Percentiles rank a stretch among this genome's conserved stretches.
Conservation (phyloP, 2,888 invertebrate species). For the Falcaria lacertinaria region DNA sequence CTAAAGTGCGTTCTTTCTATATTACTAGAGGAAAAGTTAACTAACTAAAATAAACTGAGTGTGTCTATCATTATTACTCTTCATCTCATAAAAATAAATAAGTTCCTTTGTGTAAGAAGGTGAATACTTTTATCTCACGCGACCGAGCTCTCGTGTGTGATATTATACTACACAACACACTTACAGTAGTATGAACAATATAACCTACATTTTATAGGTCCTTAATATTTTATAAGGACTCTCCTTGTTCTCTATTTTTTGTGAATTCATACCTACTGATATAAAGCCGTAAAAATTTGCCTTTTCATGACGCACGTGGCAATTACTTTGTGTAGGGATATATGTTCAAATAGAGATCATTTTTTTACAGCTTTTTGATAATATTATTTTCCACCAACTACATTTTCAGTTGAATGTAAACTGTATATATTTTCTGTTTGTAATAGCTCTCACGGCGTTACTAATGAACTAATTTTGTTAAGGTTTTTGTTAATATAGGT, state of each 20-base stretch:
- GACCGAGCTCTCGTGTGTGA: constrained; percentile 7
- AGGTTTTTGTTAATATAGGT: no score
- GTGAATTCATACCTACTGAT: neutral
- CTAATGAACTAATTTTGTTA: no score
- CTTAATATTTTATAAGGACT: neutral
- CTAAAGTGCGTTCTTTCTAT: no score
- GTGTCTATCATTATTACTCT: constrained; percentile 15
- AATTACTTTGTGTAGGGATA: neutral
- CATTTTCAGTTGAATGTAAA: no score
- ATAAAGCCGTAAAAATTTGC: neutral
- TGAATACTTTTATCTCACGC: constrained; percentile 19
- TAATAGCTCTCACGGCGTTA: no score
- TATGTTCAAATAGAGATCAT: no score
- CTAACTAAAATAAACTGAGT: neutral
- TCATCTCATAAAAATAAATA: constrained; percentile 33
- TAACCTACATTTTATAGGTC: neutral
- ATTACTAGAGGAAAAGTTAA: no score
- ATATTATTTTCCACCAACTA: no score
- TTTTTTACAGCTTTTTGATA: no score
- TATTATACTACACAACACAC: neutral
- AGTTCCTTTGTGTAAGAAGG: constrained; percentile 27
- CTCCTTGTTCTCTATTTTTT: constrained; percentile 1
- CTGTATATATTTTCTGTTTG: no score
- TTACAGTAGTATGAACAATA: neutral
- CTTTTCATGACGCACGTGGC: neutral